Base-by-base conservation (phyloP, 2,113 vertebrate species). In the Podocnemis expansa region DNA sequence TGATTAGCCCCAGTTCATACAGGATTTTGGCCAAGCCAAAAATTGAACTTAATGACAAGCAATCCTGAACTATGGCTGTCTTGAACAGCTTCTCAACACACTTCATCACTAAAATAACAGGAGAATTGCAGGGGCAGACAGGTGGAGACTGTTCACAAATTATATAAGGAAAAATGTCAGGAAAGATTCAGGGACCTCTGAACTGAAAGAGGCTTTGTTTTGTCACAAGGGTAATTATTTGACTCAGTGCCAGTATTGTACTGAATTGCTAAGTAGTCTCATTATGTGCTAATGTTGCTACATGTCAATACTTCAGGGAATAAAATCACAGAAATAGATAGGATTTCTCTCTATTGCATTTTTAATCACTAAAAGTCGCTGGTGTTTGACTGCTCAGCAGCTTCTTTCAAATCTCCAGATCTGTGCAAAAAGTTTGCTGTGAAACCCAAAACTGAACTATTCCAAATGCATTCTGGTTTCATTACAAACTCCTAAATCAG, bases 71-170 rank as follows among this genome's bases (percentile, higher is more conserved):
- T 1, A 22, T 58, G 93, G 96, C 92, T 97, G 94, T 97, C 96
- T 83, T 91, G 96, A 94, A 96, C 96, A 97, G 95, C 96, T 97
- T 97, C 96, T 97, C 96, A 82, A 91, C 92, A 93, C 80, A 73
- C 89, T 96, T 97, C 88, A 81, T 95, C 96, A 95, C 97, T 96
- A 91, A 84, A 91, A 93, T 82, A 97, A 97, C 96, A 97, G 97
- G 96, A 95, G 95, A 96, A 95, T 95, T 96, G 96, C 58, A 31
- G 29, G 14, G 29, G 56, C 27, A 11, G 13, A 14, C 5, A 96
- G 94, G 94, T 91, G 95, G 92, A 96, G 95, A 96, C 93, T 93
- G 96, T 96, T 97, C 97, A 96, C 84, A 92, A 96, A 94, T 94
- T 90, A 91, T 13, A 96, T 76, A 94, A 96, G 93, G 95, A 91